These are phyloP conservation scores for Habropoda laboriosa DNA, from an alignment of 1,140 invertebrate genomes.

Conservation along the genomic window DNA sequence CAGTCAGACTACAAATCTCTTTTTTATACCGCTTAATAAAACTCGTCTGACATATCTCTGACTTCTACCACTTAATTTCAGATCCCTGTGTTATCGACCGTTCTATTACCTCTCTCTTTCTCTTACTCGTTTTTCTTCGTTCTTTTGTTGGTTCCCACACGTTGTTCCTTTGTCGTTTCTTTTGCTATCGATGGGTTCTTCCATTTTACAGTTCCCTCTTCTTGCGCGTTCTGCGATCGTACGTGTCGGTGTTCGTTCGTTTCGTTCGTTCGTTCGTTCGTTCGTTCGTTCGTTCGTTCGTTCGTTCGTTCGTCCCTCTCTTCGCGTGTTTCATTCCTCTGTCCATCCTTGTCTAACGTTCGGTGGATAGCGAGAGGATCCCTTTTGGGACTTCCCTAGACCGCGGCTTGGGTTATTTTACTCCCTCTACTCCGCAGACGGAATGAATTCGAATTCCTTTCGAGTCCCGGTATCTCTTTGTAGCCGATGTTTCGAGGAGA, in stretches of 20 bases:
- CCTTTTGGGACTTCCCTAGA: conserved; percentile 31
- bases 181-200: too few species aligned
- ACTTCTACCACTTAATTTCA: conserved; percentile 82
- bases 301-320: conserved; percentile 5
- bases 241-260: neutral
- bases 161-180: too few species aligned
- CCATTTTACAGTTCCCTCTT: neutral
- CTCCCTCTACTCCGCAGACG: conserved; percentile 11
- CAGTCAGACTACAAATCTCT: conserved; percentile 78
- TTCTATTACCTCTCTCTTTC: neutral
- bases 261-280: neutral
- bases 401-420: conserved; percentile 46
- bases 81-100: conserved; percentile 14
- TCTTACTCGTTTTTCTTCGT: neutral
- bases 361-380: neutral
- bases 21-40: conserved; percentile 82
- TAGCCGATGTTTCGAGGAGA: conserved; percentile 7
- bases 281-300: too few species aligned
- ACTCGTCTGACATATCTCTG: conserved; percentile 81
- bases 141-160: too few species aligned
- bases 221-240: neutral
- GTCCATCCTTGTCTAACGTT: neutral
- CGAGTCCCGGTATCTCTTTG: conserved; percentile 49
- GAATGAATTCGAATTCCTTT: conserved; percentile 63
- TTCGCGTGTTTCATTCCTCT: neutral